A percentile compares a stretch with the other conserved stretches of the same genome.
Conservation (phyloP, 1,140 invertebrate genomes). For the Drosophila yakuba region DNA sequence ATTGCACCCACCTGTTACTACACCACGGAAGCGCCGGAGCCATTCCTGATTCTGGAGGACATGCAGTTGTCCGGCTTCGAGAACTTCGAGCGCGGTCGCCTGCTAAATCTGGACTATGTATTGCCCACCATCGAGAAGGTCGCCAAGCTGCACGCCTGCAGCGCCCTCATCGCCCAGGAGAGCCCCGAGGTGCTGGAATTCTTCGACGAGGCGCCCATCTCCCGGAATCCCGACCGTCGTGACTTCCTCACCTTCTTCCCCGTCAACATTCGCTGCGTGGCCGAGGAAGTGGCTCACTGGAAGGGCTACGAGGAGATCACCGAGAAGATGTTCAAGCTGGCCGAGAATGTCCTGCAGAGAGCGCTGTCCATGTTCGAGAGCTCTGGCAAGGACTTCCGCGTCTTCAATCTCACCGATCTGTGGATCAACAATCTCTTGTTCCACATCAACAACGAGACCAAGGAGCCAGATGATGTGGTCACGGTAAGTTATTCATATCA, state of each 20-base stretch:
- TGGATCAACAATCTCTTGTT: conserved; percentile 90
- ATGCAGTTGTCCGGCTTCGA: conserved; percentile 67
- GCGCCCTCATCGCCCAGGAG: conserved; percentile 78
- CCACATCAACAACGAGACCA: conserved; percentile 86
- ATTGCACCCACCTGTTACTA: conserved; percentile 81
- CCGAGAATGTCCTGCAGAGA: conserved; percentile 76
- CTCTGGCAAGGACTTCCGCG: conserved; percentile 86
- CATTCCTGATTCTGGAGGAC: conserved; percentile 78
- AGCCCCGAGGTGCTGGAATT: conserved; percentile 74
- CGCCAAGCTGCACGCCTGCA: conserved; percentile 86
- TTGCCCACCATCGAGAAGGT: conserved; percentile 85
- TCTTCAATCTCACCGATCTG: conserved; percentile 88
- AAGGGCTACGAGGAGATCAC: conserved; percentile 81
- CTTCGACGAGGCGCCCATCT: conserved; percentile 80
- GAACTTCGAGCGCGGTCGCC: conserved; percentile 75
- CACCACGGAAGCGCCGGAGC: conserved; percentile 79
- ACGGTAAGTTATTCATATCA: conserved; percentile 84
- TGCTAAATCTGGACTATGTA: conserved; percentile 79
- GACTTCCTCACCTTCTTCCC: conserved; percentile 82
- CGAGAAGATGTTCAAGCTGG: conserved; percentile 80
- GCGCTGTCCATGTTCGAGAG: conserved; percentile 72
- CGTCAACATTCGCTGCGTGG: conserved; percentile 78
- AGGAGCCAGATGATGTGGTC: conserved; percentile 86
- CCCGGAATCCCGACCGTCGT: conserved; percentile 77
- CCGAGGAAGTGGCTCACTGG: conserved; percentile 79